Evolutionary conservation across 2,888 invertebrate species (phyloP).

Genomic region (Drosophila tanythrix): DNA sequence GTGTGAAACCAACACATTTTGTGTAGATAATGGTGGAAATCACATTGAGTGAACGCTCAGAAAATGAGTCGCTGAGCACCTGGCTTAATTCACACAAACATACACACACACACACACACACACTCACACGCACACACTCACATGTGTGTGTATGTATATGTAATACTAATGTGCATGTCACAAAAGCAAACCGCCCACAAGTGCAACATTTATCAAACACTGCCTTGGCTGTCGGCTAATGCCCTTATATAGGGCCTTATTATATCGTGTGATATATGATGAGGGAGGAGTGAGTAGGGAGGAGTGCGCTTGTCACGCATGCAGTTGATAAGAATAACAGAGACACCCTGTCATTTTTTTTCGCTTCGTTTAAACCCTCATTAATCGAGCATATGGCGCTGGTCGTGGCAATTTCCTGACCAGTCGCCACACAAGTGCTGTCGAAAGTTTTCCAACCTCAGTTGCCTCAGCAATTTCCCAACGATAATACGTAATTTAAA

Average conservation of each 20-base stretch:
- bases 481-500: slow-evolving; percentile 50
- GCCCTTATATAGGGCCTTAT: slow-evolving; percentile 38
- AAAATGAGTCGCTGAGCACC: slow-evolving; percentile 43
- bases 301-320: slow-evolving; percentile 37
- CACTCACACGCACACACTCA: too few relatives aligned
- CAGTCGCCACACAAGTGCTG: background rate
- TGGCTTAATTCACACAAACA: slow-evolving; percentile 58
- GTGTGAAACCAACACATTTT: slow-evolving; percentile 16
- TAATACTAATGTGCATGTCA: slow-evolving; percentile 1
- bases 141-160: background rate
- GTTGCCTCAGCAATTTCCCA: slow-evolving; percentile 36
- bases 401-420: slow-evolving; percentile 11
- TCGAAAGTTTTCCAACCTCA: slow-evolving; percentile 43
- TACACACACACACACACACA: background rate
- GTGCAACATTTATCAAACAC: slow-evolving; percentile 38
- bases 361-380: slow-evolving; percentile 6
- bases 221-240: slow-evolving; percentile 11
- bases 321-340: slow-evolving; percentile 38
- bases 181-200: slow-evolving; percentile 28
- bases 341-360: background rate
- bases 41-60: slow-evolving; percentile 3
- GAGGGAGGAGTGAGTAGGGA: slow-evolving; percentile 21
- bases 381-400: slow-evolving; percentile 26
- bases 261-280: slow-evolving; percentile 57
- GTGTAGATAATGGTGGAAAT: slow-evolving; percentile 17